These are phyloP conservation scores for Acanthisitta chloris DNA, from an alignment of 2,113 vertebrate species.

Conservation along the genomic window DNA sequence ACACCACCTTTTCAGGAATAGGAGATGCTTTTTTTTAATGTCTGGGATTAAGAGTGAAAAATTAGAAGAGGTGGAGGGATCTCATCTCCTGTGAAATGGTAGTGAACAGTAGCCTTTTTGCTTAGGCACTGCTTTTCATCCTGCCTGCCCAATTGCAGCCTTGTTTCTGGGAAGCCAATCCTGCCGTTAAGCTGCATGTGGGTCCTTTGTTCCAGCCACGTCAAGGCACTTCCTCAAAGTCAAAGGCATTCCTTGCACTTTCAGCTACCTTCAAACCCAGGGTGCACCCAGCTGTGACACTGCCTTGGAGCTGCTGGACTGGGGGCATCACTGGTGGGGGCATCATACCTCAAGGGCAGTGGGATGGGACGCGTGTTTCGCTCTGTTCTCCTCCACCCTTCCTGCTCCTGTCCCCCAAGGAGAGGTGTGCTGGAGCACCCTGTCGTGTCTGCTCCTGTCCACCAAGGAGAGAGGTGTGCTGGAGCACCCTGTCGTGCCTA, in stretches of 20 bases:
- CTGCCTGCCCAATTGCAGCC: rapidly evolving
- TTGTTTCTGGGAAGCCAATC: not conserved
- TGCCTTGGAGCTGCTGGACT: not conserved
- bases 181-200: rapidly evolving
- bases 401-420: not conserved
- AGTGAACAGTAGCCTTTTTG: not conserved
- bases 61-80: not conserved
- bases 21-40: not conserved
- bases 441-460: not conserved
- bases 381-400: not conserved
- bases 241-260: not conserved
- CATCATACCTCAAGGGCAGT: rapidly evolving
- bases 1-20: not conserved
- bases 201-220: not conserved
- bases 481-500: not conserved
- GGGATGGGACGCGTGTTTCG: not conserved
- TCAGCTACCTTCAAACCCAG: not conserved
- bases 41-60: not conserved
- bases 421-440: not conserved
- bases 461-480: not conserved
- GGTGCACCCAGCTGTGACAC: not conserved
- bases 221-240: not conserved
- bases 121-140: not conserved
- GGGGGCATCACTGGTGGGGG: not conserved
- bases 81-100: not conserved